These are phyloP conservation scores for Pao palembangensis DNA, from an alignment of 2,113 vertebrate species.

Conservation along the genomic window DNA sequence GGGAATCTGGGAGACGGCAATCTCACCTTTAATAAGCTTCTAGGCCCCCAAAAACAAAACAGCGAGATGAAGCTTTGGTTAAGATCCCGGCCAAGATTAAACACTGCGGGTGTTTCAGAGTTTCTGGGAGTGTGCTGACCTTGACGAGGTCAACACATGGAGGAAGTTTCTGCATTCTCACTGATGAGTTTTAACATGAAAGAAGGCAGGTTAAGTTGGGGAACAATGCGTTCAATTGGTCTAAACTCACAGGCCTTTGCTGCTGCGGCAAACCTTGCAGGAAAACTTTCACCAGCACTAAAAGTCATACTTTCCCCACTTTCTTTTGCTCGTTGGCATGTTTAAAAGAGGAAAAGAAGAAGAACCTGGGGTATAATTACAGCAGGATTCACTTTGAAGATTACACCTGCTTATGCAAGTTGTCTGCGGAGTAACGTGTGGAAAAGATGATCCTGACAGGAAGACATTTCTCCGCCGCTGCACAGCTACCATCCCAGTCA, in stretches of 20 bases:
- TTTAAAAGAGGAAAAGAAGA: background rate
- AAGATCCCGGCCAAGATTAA: constrained; percentile 47
- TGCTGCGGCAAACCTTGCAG: background rate
- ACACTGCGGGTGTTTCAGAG: constrained; percentile 7
- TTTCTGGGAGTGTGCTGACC: constrained; percentile 33
- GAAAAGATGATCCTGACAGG: constrained; percentile 36
- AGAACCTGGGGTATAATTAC: constrained; percentile 34
- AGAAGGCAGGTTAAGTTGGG: too few relatives aligned
- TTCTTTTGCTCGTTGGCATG: constrained; percentile 21
- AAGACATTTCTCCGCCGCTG: constrained; percentile 16
- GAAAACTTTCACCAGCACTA: background rate
- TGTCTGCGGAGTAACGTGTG: constrained; percentile 31
- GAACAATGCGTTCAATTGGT: too few relatives aligned
- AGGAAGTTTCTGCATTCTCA: too few relatives aligned
- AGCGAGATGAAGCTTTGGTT: constrained; percentile 15
- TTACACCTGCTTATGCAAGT: constrained; percentile 41
- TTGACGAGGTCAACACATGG: background rate
- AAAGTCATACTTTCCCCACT: constrained; percentile 16
- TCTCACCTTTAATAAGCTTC: constrained; percentile 37
- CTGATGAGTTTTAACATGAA: too few relatives aligned
- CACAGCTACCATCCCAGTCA: constrained; percentile 28
- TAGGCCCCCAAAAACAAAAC: constrained; percentile 19
- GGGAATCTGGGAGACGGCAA: constrained; percentile 33
- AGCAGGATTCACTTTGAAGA: constrained; percentile 53
- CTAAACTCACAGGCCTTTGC: too few relatives aligned